phyloP scores from a whole-genome alignment of 2,113 vertebrate species.

The Cephalopholis sonnerati region DNA sequence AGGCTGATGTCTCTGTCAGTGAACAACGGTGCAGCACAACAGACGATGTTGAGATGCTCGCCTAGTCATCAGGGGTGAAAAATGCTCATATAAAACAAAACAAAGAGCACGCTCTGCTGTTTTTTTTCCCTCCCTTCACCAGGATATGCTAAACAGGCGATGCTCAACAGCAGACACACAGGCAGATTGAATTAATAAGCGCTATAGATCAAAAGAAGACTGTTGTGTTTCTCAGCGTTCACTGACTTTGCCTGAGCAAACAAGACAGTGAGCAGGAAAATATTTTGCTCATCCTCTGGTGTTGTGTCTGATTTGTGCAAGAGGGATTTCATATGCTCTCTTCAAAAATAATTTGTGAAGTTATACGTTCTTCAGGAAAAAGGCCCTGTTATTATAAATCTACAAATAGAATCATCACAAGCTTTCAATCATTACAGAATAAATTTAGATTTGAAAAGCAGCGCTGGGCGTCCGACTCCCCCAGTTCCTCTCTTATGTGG shows the following conservation, averaged over 20 bases:
- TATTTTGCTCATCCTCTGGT: conserved; percentile 36
- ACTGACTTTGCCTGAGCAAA: conserved; percentile 40
- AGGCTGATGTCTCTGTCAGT: conserved; percentile 47
- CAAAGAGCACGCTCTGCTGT: conserved; percentile 19
- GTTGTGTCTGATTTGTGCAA: conserved; percentile 30
- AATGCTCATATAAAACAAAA: conserved; percentile 36
- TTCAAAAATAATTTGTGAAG: conserved; percentile 28
- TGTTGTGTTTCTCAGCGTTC: conserved; percentile 26
- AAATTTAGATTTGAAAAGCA: background rate
- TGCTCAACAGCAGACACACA: conserved; percentile 16
- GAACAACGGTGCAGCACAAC: conserved; percentile 39
- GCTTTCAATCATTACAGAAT: conserved; percentile 8
- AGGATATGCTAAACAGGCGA: conserved; percentile 49
- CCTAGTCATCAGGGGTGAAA: conserved; percentile 40
- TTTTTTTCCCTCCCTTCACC: background rate
- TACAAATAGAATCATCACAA: conserved; percentile 27
- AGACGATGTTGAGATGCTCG: conserved; percentile 25
- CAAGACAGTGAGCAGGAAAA: conserved; percentile 35
- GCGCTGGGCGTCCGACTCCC: background rate
- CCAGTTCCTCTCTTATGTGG: conserved; percentile 8
- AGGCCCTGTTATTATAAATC: background rate
- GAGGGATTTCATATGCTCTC: conserved; percentile 17
- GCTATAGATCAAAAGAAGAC: conserved; percentile 57
- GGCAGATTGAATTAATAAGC: conserved; percentile 62
- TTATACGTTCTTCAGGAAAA: conserved; percentile 5